phyloP scores from a whole-genome alignment of 2,113 vertebrate species.

The Phyllopteryx taeniolatus region DNA sequence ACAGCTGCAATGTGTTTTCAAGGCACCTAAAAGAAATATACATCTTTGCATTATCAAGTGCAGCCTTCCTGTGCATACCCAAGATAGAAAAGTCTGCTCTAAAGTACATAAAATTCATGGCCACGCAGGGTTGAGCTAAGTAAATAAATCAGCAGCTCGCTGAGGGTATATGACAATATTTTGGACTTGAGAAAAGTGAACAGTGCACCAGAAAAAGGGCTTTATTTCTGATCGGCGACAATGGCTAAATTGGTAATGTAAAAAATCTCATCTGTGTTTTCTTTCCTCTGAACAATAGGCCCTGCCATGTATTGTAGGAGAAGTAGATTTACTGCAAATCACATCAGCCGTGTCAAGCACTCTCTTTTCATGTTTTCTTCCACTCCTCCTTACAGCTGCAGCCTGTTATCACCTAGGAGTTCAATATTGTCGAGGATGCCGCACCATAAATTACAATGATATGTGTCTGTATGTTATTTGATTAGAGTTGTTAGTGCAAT shows the following conservation, averaged over 20 bases:
- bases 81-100: constrained; percentile 17
- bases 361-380: constrained; percentile 13
- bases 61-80: constrained; percentile 13
- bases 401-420: constrained; percentile 28
- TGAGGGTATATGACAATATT: constrained; percentile 44
- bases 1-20: constrained; percentile 20
- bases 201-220: constrained; percentile 27
- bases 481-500: constrained; percentile 30
- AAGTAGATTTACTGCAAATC: constrained; percentile 37
- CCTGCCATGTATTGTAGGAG: constrained; percentile 18
- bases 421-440: constrained; percentile 17
- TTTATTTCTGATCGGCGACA: constrained; percentile 50
- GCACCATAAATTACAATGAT: constrained; percentile 19
- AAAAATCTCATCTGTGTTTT: constrained; percentile 46
- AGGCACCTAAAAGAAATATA: constrained; percentile 24
- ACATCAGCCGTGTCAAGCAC: constrained; percentile 11
- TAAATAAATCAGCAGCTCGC: constrained; percentile 61
- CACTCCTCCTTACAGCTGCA: constrained; percentile 4
- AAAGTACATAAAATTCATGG: constrained; percentile 34
- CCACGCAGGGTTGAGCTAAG: constrained; percentile 42
- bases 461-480: constrained; percentile 24
- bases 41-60: constrained; percentile 23
- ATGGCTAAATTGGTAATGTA: constrained; percentile 50
- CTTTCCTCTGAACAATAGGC: constrained; percentile 28
- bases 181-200: constrained; percentile 42